Base-by-base conservation (phyloP, 2,797 vertebrate genomes). In the Phrynocephalus guinanensis region DNA sequence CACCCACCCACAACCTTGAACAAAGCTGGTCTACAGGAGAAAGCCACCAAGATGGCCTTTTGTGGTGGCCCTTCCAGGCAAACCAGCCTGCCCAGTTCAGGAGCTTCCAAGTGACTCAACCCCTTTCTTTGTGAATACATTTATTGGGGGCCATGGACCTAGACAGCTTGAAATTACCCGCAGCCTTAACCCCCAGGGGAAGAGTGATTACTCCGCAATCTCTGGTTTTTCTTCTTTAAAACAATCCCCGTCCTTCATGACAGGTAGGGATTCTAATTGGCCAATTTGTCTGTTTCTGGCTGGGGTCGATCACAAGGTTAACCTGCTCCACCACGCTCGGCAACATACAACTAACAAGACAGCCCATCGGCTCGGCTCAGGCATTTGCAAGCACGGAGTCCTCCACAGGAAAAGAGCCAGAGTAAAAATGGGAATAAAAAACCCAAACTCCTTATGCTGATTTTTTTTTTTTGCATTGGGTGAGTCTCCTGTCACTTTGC, bases 311-410 rank as follows among this genome's bases (percentile, higher is more conserved):
- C 1, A 26, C 66, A 6, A 26, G 38, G 79, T 30, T 16, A 76
- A 87, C 89, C 82, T 0, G 0, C 20, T 63, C 1, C 48, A 83
- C 70, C 38, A 2, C 33, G 85, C 87, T 48, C 24, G 70, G 30
- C 50, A 77, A 79, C 81, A 87, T 33, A 24, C 78, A 72, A 71
- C 48, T 78, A 85, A 90, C 70, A 80, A 88, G 87, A 87, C 82
- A 73, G 28, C 81, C 38, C 30, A 56, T 56, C 52, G 9, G 52
- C 11, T 56, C 11, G 8, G 52, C 52, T 56, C 52, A 2, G 52
- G 13, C 56, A 84, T 72, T 83, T 60, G n/a, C 10, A 48, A 78
- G 26, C 33, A 72, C 11, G 33, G 86, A 85, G 81, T 84, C 86
- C 79, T 50, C 71, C 26, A 56, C 85, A 6, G 22, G 33, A 83